Base-by-base conservation (phyloP, 2,113 vertebrate genomes). In the Cacatua alba region DNA sequence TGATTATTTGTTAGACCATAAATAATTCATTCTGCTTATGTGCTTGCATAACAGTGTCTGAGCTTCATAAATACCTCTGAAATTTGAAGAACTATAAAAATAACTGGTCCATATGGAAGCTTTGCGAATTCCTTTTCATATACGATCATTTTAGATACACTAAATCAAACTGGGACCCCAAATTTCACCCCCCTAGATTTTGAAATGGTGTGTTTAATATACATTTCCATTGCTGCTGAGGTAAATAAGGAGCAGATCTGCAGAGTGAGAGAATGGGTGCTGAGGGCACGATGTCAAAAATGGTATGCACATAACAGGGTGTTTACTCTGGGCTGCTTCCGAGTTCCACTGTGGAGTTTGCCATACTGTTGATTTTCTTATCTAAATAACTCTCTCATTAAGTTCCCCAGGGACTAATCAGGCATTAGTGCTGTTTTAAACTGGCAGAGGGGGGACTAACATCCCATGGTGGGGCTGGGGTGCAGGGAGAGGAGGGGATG, bases 301-400 rank as follows among this genome's bases (percentile, higher is more conserved):
- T 4, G 10, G 7, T 24, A 1, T 5, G 23, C 7, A 0, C 11
- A 18, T 29, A 39, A 37, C 14, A 4, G 49, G 7, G 18, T 33
- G 6, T 35, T 80, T 74, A 26, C 20, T 48, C 20, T 19, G 25
- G 11, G 33, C 25, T 3, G 4, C 29, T 53, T 41, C 60, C 4
- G 20, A 60, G 67, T n/a, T 60, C 31, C 0, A 0, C 20, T 21
- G 0, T 8, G 43, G 59, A 53, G 29, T 62, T 80, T 48, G 28
- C 12, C 37, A 7, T 29, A 11, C 5, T 52, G 3, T 35, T 53
- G 25, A 67, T 35, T 74, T 68, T 51, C 74, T 65, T 19, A 10
- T 24, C 12, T 37, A 72, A 33, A 5, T 17, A 25, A 52, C 19
- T 31, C 3, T 35, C 11, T 62, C 10, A 1, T 31, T 26, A 68